A percentile compares a stretch with the other conserved stretches of the same genome.
phyloP scores from a whole-genome alignment of 30 jellyfish, hydroid and myxozoan species.

The Cassiopea andromeda region DNA sequence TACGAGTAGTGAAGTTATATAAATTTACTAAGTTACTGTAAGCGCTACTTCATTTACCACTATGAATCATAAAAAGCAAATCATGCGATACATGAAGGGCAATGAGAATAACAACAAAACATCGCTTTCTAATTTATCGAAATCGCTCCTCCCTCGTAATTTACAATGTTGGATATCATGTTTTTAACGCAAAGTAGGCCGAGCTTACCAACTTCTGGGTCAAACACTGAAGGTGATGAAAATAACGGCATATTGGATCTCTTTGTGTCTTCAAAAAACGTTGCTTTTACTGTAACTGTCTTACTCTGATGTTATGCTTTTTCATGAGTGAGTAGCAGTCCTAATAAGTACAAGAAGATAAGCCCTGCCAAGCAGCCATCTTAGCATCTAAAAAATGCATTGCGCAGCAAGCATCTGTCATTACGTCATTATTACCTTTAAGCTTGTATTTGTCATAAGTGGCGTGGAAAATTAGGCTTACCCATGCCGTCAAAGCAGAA shows the following conservation, averaged over 20 bases:
- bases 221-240: constrained; percentile 43
- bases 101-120: too few relatives aligned
- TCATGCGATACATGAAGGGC: too few relatives aligned
- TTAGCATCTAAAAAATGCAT: background rate
- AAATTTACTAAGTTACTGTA: too few relatives aligned
- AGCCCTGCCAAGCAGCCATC: constrained; percentile 1
- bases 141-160: too few relatives aligned
- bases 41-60: too few relatives aligned
- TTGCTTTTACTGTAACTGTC: background rate
- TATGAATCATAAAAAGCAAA: too few relatives aligned
- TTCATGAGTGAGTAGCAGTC: background rate
- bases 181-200: background rate
- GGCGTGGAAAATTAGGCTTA: too few relatives aligned
- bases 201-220: constrained; percentile 60
- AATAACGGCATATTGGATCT: constrained; percentile 56
- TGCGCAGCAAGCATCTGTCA: constrained; percentile 56
- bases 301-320: background rate
- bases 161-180: background rate
- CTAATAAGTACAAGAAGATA: background rate
- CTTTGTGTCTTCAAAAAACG: background rate
- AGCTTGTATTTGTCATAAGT: too few relatives aligned
- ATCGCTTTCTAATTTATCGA: too few relatives aligned
- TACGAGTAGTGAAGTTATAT: too few relatives aligned
- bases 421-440: constrained; percentile 36
- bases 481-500: background rate